Conservation (phyloP, 2,113 vertebrate genomes). For the Agapornis roseicollis region DNA sequence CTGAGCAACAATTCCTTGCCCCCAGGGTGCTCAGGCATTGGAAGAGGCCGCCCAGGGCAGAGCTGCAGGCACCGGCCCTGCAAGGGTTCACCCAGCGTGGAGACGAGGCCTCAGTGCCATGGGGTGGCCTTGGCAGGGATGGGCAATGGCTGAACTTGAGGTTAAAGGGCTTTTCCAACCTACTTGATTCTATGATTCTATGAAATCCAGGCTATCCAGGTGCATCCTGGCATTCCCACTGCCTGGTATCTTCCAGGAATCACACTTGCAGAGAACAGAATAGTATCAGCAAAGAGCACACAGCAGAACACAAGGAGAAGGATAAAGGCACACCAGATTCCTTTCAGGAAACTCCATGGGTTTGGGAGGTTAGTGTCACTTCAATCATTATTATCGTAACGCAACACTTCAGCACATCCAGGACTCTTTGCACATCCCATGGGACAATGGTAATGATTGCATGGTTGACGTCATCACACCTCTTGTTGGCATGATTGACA, state of each 20-base stretch:
- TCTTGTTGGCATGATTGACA: neutral
- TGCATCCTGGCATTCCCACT: neutral
- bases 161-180: neutral
- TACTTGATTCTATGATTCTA: neutral
- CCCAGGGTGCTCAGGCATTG: no score
- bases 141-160: neutral
- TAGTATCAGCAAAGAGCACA: neutral
- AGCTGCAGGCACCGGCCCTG: neutral
- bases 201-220: neutral
- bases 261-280: neutral
- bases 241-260: neutral
- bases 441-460: neutral
- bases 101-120: neutral
- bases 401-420: neutral
- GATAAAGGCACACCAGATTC: accelerated
- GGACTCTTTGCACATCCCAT: neutral
- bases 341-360: neutral
- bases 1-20: no score
- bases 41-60: neutral
- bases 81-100: neutral
- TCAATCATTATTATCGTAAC: neutral
- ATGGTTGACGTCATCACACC: neutral
- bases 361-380: neutral
- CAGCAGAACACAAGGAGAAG: neutral
- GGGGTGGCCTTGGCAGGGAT: neutral